Evolutionary conservation across 2,888 invertebrate genomes (phyloP).

Genomic region (Pilophorus perplexus): DNA sequence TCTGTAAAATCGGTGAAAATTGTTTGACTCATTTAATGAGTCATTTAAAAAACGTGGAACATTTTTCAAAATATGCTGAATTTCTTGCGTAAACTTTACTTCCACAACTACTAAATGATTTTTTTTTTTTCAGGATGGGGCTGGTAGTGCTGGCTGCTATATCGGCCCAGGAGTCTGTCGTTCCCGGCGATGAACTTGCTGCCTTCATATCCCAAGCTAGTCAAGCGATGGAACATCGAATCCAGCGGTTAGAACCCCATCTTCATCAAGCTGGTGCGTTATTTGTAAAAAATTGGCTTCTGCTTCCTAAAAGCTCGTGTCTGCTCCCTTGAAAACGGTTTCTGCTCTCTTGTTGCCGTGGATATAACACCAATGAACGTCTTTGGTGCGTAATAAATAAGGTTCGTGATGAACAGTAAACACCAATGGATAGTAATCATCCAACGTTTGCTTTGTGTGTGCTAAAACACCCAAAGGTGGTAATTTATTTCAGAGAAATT

Average conservation of each 20-base stretch:
- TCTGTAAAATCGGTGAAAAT: not conserved
- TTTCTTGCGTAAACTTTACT: not conserved
- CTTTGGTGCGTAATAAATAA: too few species aligned
- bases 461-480: not conserved
- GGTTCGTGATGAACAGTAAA: too few species aligned
- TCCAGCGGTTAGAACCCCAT: constrained; percentile 46
- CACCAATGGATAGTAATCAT: not conserved
- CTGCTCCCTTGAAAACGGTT: not conserved
- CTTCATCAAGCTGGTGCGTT: constrained; percentile 46
- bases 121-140: not conserved
- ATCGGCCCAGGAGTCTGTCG: not conserved
- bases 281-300: too few species aligned
- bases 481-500: not conserved
- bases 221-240: constrained; percentile 47
- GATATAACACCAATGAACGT: too few species aligned
- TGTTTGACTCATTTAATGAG: too few species aligned
- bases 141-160: constrained; percentile 7
- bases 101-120: not conserved
- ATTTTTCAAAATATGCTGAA: not conserved
- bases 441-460: not conserved
- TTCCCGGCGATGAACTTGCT: constrained; percentile 44
- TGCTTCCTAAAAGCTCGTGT: not conserved
- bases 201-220: constrained; percentile 47
- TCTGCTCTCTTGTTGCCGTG: too few species aligned
- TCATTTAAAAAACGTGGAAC: not conserved